These are phyloP conservation scores for Upupa epops DNA, from an alignment of 2,113 vertebrate genomes.

Conservation along the genomic window DNA sequence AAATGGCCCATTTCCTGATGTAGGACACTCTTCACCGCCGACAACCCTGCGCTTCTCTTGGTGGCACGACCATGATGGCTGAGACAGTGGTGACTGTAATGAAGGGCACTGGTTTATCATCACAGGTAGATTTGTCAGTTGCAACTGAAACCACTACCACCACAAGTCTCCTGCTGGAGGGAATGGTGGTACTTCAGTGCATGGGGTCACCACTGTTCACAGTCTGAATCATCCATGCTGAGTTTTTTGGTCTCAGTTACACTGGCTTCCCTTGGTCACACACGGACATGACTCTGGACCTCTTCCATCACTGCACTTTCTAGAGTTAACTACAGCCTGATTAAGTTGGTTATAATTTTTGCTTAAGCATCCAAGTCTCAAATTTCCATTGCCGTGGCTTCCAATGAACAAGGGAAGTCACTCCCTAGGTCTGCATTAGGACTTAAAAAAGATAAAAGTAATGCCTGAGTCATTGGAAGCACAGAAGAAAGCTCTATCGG, in stretches of 20 bases:
- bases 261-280: accelerated
- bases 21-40: not conserved
- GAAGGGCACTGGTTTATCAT: not conserved
- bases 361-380: not conserved
- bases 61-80: accelerated
- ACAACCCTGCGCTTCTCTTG: accelerated
- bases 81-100: accelerated
- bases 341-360: not conserved
- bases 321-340: not conserved
- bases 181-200: not conserved
- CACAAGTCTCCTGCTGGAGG: not conserved
- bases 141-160: not conserved
- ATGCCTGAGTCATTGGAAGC: not conserved
- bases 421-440: not conserved
- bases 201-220: not conserved
- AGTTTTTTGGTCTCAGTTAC: not conserved
- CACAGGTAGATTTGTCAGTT: not conserved
- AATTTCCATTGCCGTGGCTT: not conserved
- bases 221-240: not conserved
- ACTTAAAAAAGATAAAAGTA: not conserved
- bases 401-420: not conserved
- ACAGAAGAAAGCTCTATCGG: conserved; percentile 5
- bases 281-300: not conserved
- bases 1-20: not conserved
- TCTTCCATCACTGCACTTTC: not conserved